phyloP scores from a whole-genome alignment of 2,888 invertebrate species.

The Mimas tiliae region DNA sequence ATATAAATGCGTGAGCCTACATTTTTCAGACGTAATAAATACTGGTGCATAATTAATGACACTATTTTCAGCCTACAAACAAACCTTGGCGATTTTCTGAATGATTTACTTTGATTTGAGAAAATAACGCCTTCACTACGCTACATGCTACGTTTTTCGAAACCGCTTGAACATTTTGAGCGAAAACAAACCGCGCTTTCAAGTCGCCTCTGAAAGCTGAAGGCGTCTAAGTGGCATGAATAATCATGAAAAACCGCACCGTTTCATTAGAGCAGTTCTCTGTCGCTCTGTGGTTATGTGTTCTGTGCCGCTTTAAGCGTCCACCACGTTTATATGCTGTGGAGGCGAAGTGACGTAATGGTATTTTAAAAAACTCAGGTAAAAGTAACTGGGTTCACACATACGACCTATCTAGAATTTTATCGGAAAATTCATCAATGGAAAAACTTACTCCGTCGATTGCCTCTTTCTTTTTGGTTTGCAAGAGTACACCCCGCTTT shows the following conservation, averaged over 20 bases:
- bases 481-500: too few relatives aligned
- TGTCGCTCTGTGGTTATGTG: slow-evolving; percentile 18
- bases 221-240: slow-evolving; percentile 56
- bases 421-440: too few relatives aligned
- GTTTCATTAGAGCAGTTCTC: slow-evolving; percentile 56
- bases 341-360: slow-evolving; percentile 40
- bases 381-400: neutral
- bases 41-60: too few relatives aligned
- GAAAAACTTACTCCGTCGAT: too few relatives aligned
- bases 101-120: too few relatives aligned
- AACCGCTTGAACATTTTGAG: slow-evolving; percentile 33
- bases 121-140: neutral
- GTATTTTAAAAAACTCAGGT: neutral
- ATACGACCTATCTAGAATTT: neutral
- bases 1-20: too few relatives aligned
- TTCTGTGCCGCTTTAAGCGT: slow-evolving; percentile 41
- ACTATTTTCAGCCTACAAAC: too few relatives aligned
- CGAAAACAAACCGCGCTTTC: slow-evolving; percentile 36
- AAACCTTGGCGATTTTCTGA: too few relatives aligned
- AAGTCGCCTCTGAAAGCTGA: slow-evolving; percentile 38
- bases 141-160: neutral
- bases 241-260: slow-evolving; percentile 73
- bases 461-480: too few relatives aligned
- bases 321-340: slow-evolving; percentile 41
- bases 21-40: too few relatives aligned